Conservation (phyloP, 2,888 invertebrate genomes). For the Liposcelis brunnea region DNA sequence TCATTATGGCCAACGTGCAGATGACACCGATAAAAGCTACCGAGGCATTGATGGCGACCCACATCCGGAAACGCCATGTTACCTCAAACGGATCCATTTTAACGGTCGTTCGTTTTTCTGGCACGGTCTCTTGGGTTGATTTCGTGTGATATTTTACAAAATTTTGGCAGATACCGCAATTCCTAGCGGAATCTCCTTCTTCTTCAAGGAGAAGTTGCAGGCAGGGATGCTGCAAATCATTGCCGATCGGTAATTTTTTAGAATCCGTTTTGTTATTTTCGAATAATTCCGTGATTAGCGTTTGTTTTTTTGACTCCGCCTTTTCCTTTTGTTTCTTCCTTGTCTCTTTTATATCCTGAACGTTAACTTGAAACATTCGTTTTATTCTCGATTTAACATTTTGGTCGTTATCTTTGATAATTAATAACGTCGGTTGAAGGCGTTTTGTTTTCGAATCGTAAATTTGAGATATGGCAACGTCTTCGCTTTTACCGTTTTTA, state of each 20-base stretch:
- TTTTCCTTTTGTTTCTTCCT: background rate
- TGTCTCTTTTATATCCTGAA: background rate
- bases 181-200: slow-evolving; percentile 14
- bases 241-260: too few species aligned
- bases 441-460: background rate
- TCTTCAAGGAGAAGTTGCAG: background rate
- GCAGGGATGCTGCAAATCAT: too few species aligned
- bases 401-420: background rate
- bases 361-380: background rate
- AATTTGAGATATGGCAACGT: slow-evolving; percentile 1
- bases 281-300: too few species aligned
- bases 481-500: background rate
- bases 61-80: slow-evolving; percentile 25
- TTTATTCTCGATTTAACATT: background rate
- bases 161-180: slow-evolving; percentile 22
- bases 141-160: slow-evolving; percentile 16
- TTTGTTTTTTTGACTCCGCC: too few species aligned
- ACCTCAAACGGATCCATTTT: slow-evolving; percentile 8
- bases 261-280: background rate
- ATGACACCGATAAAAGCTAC: slow-evolving; percentile 46
- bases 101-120: background rate
- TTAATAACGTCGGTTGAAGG: background rate
- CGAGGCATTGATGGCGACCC: slow-evolving; percentile 45
- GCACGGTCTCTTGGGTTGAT: slow-evolving; percentile 9
- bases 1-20: slow-evolving; percentile 42